phyloP scores from a whole-genome alignment of 1,140 invertebrate species.

The Drosophila murphyi region DNA sequence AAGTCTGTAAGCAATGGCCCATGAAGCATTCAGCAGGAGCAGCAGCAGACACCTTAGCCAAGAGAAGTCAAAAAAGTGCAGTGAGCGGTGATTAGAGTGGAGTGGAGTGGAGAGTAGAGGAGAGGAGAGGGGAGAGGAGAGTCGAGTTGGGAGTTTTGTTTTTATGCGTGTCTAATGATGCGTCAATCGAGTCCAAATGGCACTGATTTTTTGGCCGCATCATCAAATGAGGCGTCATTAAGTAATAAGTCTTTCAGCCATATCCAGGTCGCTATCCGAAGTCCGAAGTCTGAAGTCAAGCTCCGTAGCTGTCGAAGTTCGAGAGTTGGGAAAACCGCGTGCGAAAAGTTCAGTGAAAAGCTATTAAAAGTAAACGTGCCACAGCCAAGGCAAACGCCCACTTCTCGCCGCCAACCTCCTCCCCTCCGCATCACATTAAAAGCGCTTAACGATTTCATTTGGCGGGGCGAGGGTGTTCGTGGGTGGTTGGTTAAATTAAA shows the following conservation, averaged over 20 bases:
- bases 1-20: constrained; percentile 61
- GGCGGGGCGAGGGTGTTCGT: neutral
- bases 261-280: constrained; percentile 1
- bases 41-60: constrained; percentile 14
- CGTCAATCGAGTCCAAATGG: constrained; percentile 45
- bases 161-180: constrained; percentile 70
- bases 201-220: constrained; percentile 46
- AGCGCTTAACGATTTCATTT: constrained; percentile 75
- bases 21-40: constrained; percentile 17
- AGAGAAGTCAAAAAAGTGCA: neutral
- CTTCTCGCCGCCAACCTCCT: neutral
- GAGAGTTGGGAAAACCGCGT: constrained; percentile 4
- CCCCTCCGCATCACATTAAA: constrained; percentile 7
- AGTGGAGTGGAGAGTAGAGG: too few relatives aligned
- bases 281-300: neutral
- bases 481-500: neutral
- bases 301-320: neutral
- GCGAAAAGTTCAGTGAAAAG: constrained; percentile 63
- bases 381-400: neutral
- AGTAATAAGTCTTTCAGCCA: constrained; percentile 72
- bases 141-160: constrained; percentile 24
- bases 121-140: neutral
- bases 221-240: constrained; percentile 74
- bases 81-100: too few relatives aligned
- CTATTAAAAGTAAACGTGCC: constrained; percentile 56